Evolutionary conservation across 2,797 vertebrate species (phyloP).

Genomic region (Cossypha dichroa): DNA sequence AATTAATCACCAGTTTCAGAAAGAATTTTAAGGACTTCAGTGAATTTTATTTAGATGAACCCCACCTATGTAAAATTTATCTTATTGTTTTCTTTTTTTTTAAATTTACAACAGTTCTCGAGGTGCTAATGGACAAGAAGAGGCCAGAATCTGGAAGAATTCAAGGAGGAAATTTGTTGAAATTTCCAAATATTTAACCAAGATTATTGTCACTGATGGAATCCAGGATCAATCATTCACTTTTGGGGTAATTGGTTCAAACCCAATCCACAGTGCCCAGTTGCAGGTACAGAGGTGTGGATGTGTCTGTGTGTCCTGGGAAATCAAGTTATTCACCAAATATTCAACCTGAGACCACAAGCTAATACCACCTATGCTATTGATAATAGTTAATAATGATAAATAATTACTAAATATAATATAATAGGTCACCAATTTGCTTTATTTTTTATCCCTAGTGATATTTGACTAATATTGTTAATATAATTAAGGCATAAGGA

Average conservation of each 20-base stretch:
- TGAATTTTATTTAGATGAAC: background rate
- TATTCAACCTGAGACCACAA: background rate
- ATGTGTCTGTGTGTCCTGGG: background rate
- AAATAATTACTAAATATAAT: background rate
- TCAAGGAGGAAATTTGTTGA: background rate
- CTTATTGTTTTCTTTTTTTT: background rate
- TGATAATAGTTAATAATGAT: background rate
- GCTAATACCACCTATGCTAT: background rate
- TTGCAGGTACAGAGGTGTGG: background rate
- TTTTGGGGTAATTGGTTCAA: background rate
- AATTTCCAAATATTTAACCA: background rate
- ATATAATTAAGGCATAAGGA: background rate
- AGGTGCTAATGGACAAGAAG: background rate
- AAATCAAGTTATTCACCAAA: background rate
- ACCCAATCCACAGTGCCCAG: background rate
- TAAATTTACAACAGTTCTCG: background rate
- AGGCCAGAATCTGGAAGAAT: background rate
- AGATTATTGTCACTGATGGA: background rate
- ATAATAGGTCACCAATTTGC: background rate
- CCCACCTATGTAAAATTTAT: background rate
- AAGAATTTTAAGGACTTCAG: background rate
- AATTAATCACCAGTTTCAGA: background rate
- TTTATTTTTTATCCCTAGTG: background rate
- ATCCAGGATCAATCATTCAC: background rate
- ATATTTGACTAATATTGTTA: background rate